Evolutionary conservation across 2,113 vertebrate species (phyloP).

Genomic region (Nettapus auritus): DNA sequence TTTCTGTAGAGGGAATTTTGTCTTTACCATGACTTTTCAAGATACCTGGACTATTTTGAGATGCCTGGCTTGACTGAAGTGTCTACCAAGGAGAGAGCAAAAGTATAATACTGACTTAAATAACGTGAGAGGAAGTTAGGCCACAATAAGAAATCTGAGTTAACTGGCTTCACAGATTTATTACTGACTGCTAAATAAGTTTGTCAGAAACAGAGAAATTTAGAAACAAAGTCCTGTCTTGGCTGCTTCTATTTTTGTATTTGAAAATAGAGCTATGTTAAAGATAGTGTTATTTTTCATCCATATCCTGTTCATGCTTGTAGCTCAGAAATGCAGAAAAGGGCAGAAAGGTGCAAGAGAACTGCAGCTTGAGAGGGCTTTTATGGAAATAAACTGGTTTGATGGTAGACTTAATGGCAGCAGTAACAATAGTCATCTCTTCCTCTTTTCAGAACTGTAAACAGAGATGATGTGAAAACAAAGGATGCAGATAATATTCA

Average conservation of each 20-base stretch:
- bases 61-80: neutral
- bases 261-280: neutral
- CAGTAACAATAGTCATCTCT: neutral
- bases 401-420: neutral
- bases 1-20: neutral
- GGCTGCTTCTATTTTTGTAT: constrained; percentile 12
- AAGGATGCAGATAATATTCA: constrained; percentile 9
- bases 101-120: neutral
- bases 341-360: neutral
- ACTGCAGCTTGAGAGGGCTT: neutral
- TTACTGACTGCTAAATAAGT: neutral
- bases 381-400: neutral
- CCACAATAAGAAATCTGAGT: neutral
- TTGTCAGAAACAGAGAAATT: neutral
- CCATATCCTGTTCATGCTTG: neutral
- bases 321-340: neutral
- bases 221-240: neutral
- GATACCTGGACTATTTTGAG: neutral
- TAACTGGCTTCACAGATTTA: neutral
- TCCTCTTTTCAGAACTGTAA: constrained; percentile 15
- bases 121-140: neutral
- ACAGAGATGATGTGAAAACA: neutral
- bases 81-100: neutral
- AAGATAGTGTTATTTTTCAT: neutral
- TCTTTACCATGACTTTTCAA: neutral